phyloP scores from a whole-genome alignment of 2,113 vertebrate genomes.

The Bucco capensis region DNA sequence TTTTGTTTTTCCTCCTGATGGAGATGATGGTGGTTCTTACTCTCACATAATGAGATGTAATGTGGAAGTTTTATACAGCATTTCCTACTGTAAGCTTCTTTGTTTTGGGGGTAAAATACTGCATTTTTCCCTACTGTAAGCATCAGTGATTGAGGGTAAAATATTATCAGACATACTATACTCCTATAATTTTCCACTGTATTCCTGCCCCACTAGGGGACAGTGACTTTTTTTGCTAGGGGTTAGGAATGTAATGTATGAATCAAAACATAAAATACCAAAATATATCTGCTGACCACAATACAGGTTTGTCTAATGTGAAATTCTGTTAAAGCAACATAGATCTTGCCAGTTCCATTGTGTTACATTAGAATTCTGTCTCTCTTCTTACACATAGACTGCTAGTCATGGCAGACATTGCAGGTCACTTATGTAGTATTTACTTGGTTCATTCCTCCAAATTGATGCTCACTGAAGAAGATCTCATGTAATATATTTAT shows the following conservation, averaged over 20 bases:
- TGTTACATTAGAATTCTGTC: neutral
- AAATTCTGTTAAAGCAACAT: neutral
- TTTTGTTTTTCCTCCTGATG: neutral
- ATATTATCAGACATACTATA: neutral
- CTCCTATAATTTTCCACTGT: neutral
- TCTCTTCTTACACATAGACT: neutral
- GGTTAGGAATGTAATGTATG: neutral
- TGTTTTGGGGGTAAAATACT: neutral
- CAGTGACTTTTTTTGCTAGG: neutral
- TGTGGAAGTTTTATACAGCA: neutral
- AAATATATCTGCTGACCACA: neutral
- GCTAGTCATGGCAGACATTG: neutral
- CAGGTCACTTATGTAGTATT: neutral
- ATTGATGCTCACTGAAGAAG: neutral
- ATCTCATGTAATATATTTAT: neutral
- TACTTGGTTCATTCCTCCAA: neutral
- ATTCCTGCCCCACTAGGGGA: neutral
- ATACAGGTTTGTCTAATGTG: neutral
- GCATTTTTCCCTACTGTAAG: neutral
- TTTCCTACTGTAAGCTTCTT: neutral
- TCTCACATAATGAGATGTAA: neutral
- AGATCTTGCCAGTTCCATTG: neutral
- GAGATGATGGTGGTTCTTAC: neutral
- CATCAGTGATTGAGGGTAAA: neutral
- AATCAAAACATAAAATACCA: neutral